These are phyloP conservation scores for Sinelater perroti DNA, from an alignment of 2,888 invertebrate genomes.

Conservation along the genomic window DNA sequence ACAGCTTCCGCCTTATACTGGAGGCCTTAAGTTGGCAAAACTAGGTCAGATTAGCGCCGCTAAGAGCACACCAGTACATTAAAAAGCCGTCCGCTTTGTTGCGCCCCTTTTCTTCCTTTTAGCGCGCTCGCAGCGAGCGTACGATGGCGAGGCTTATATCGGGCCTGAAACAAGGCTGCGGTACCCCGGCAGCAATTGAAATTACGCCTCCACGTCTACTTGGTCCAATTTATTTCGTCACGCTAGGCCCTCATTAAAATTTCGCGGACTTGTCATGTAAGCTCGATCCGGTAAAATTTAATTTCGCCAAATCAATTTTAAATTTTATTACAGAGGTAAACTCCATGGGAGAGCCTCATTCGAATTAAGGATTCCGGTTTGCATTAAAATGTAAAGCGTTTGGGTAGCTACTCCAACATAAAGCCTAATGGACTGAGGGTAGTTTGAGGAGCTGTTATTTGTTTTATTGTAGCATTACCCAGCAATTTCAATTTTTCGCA, in stretches of 20 bases:
- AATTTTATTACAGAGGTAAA: no score
- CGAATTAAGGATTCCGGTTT: no score
- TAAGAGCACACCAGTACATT: slow-evolving; percentile 29
- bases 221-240: background rate
- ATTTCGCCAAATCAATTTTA: no score
- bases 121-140: background rate
- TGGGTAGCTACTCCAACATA: no score
- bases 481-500: no score
- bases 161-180: background rate
- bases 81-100: slow-evolving; percentile 27
- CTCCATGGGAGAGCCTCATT: no score
- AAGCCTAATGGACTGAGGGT: no score
- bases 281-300: no score
- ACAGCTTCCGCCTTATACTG: slow-evolving; percentile 28
- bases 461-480: no score
- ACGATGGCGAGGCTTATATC: no score
- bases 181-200: background rate
- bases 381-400: no score
- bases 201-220: background rate
- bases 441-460: no score
- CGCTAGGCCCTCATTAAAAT: background rate
- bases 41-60: slow-evolving; percentile 34
- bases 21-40: slow-evolving; percentile 27
- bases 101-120: slow-evolving; percentile 17
- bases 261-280: background rate